Conservation (phyloP, 2,113 vertebrate genomes). For the Zosterops lateralis region DNA sequence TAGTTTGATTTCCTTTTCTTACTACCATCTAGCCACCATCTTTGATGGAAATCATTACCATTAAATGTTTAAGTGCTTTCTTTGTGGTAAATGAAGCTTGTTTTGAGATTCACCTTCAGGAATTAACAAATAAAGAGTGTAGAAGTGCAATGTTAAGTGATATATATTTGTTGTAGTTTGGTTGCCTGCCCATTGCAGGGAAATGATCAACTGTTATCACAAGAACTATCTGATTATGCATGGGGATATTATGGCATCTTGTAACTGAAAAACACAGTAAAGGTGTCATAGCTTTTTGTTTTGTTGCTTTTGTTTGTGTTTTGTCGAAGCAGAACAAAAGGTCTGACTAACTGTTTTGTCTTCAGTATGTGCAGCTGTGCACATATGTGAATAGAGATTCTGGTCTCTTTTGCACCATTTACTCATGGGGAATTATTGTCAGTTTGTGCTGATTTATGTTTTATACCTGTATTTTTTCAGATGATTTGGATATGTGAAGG, state of each 20-base stretch:
- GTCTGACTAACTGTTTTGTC: neutral
- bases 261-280: neutral
- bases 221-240: neutral
- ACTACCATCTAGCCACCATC: neutral
- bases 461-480: neutral
- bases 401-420: neutral
- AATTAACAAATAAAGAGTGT: neutral
- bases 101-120: neutral
- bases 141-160: neutral
- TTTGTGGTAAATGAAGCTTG: neutral
- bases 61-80: neutral
- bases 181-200: neutral
- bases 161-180: neutral
- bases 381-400: neutral
- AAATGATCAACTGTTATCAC: neutral
- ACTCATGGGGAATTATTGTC: neutral
- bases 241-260: neutral
- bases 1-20: neutral
- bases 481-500: neutral
- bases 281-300: neutral
- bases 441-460: neutral
- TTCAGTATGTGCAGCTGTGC: conserved; percentile 4
- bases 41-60: neutral
- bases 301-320: neutral
- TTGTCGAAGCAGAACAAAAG: neutral